Evolutionary conservation across 2,888 invertebrate genomes (phyloP).

Genomic region (Leptura quadrifasciata): DNA sequence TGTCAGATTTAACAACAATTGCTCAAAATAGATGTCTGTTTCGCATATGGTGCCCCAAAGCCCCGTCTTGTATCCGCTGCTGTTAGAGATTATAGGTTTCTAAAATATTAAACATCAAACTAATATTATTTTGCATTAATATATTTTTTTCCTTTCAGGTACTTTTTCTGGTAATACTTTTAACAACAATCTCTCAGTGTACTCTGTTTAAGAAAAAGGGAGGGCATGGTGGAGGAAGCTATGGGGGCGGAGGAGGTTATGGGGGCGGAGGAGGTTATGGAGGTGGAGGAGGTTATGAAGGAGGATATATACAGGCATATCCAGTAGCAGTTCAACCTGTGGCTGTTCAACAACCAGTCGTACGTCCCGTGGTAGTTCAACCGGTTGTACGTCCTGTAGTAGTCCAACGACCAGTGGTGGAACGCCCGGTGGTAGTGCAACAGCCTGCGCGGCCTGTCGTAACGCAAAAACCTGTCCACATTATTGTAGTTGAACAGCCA

Average conservation of each 20-base stretch:
- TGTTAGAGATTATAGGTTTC: too few species aligned
- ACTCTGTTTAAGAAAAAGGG: neutral
- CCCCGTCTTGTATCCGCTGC: too few species aligned
- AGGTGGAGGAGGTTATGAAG: conserved; percentile 4
- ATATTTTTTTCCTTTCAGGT: neutral
- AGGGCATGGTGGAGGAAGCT: neutral
- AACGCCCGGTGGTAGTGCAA: neutral
- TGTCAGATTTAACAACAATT: too few species aligned
- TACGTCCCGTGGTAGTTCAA: neutral
- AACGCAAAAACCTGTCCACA: too few species aligned
- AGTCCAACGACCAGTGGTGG: neutral
- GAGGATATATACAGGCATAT: neutral
- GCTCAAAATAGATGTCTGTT: too few species aligned
- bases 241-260: neutral
- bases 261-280: conserved; percentile 5
- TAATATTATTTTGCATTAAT: neutral
- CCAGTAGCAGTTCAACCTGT: conserved; percentile 1
- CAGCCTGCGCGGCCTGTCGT: neutral
- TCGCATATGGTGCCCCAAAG: too few species aligned
- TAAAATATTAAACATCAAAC: neutral
- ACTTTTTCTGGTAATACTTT: conserved; percentile 3
- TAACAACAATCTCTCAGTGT: neutral
- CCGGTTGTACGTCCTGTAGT: neutral
- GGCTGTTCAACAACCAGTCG: neutral
- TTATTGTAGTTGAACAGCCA: neutral